Percentiles rank a stretch among this genome's conserved stretches.
Conservation (phyloP, 2,113 vertebrate species). For the Chrysochloris asiatica region DNA sequence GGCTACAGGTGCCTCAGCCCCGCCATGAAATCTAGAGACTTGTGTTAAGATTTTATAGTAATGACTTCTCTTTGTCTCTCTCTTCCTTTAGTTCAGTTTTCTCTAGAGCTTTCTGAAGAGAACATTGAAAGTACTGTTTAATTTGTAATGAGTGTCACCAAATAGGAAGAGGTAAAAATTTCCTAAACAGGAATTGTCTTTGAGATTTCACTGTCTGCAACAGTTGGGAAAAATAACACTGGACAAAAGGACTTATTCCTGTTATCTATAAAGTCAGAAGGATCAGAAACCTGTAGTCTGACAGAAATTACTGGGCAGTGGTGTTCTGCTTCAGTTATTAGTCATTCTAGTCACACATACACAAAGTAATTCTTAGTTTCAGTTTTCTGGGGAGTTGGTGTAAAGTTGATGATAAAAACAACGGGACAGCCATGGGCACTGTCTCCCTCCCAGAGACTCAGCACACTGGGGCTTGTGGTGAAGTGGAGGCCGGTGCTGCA, state of each 20-base stretch:
- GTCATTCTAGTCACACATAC: not conserved
- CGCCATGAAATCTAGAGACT: not conserved
- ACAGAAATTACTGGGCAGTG: not conserved
- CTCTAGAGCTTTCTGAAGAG: not conserved
- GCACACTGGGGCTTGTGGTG: not conserved
- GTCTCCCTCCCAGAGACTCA: not conserved
- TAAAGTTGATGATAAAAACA: not conserved
- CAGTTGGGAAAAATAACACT: not conserved
- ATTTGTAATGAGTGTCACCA: not conserved
- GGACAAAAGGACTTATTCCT: not conserved
- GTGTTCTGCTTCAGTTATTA: not conserved
- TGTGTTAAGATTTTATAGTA: not conserved
- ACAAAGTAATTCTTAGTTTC: not conserved
- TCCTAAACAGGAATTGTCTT: not conserved
- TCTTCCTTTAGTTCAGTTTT: not conserved
- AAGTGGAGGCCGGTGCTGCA: fast-evolving
- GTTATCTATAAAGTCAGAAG: constrained; percentile 32
- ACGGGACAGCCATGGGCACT: fast-evolving
- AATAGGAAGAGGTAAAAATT: not conserved
- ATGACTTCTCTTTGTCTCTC: not conserved
- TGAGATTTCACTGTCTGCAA: not conserved
- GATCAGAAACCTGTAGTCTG: constrained; percentile 5
- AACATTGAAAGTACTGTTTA: not conserved
- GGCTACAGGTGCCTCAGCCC: not conserved
- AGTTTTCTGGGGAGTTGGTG: not conserved